Conservation (phyloP, 2,113 vertebrate species). For the Rhinopithecus roxellana region DNA sequence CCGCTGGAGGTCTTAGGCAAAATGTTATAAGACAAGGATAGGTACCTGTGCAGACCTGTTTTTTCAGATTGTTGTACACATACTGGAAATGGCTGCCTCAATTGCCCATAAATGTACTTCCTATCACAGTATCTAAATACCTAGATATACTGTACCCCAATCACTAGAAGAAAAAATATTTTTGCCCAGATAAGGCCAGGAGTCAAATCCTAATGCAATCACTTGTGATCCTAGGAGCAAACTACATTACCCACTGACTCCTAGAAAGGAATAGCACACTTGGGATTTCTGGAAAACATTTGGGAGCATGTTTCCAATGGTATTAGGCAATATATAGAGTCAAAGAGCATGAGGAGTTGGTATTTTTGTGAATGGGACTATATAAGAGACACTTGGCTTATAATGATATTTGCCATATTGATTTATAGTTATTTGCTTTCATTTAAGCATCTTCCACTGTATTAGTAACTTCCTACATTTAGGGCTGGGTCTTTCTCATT, state of each 20-base stretch:
- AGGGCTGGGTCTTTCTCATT: neutral
- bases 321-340: neutral
- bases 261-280: neutral
- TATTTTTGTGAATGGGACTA: neutral
- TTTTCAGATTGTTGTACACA: neutral
- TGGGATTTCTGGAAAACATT: neutral
- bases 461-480: too few relatives aligned
- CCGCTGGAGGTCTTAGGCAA: neutral
- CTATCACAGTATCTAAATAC: neutral
- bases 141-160: neutral
- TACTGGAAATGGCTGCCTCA: neutral
- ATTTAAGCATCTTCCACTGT: neutral
- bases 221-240: neutral
- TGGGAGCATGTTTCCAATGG: neutral
- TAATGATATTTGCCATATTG: neutral
- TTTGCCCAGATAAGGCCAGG: neutral
- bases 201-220: neutral
- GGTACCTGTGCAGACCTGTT: neutral
- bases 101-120: neutral
- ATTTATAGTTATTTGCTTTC: neutral
- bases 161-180: neutral
- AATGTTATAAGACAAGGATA: neutral
- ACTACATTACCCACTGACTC: neutral
- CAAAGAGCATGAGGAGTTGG: neutral
- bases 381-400: neutral